Conservation (phyloP, 2,888 invertebrate species). For the Miltochrista miniata region DNA sequence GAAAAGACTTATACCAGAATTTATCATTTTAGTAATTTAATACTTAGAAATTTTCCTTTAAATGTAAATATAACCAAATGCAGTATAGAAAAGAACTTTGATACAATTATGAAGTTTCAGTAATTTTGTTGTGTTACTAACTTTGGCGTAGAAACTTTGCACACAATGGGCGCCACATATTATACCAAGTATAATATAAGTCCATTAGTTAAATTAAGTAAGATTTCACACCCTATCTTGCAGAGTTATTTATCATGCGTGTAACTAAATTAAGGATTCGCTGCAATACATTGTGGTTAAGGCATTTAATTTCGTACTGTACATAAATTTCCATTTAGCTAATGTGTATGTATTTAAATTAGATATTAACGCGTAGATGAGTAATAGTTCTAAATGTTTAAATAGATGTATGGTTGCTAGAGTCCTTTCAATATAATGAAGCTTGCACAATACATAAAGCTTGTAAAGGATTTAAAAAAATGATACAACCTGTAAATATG, state of each 20-base stretch:
- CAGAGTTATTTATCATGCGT: conserved; percentile 74
- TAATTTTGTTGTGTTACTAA: conserved; percentile 45
- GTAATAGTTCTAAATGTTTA: too few species aligned
- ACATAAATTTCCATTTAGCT: conserved; percentile 70
- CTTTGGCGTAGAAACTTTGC: conserved; percentile 40
- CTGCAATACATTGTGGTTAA: conserved; percentile 75
- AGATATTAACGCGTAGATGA: too few species aligned
- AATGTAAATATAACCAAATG: conserved; percentile 15
- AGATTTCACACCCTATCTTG: conserved; percentile 74
- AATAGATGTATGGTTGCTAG: too few species aligned
- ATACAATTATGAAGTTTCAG: conserved; percentile 49
- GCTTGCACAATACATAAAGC: too few species aligned
- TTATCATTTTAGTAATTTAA: too few species aligned
- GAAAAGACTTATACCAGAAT: too few species aligned
- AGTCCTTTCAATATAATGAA: too few species aligned
- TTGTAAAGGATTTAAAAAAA: too few species aligned
- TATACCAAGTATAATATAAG: conserved; percentile 58
- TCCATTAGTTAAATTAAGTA: conserved; percentile 81
- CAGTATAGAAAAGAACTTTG: conserved; percentile 39
- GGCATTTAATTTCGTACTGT: conserved; percentile 73
- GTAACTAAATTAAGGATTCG: conserved; percentile 60
- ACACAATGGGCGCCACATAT: conserved; percentile 47
- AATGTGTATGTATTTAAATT: conserved; percentile 41
- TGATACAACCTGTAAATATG: too few species aligned
- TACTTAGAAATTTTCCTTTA: too few species aligned